Conservation (phyloP, 2,797 vertebrate genomes). For the Parambassis ranga region DNA sequence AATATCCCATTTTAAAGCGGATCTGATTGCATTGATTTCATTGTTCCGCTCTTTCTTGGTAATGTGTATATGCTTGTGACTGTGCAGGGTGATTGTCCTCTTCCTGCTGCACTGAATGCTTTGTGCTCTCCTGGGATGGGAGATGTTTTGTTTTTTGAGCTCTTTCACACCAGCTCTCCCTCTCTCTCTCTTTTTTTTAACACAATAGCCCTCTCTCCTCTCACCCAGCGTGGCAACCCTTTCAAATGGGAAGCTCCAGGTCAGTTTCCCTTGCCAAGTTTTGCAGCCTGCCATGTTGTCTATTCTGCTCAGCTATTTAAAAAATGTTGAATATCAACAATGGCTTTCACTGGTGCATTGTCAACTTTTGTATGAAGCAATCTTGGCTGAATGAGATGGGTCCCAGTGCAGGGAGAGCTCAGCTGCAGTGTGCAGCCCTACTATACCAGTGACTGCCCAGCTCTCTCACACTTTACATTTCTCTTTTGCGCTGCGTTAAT, state of each 20-base stretch:
- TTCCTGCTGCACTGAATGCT: conserved; percentile 58
- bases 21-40: conserved; percentile 58
- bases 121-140: conserved; percentile 63
- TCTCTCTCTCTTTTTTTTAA: conserved; percentile 19
- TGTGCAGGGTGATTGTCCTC: conserved; percentile 62
- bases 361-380: conserved; percentile 99
- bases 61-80: conserved; percentile 59
- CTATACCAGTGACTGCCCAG: conserved; percentile 66
- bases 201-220: conserved; percentile 67
- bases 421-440: conserved; percentile 82
- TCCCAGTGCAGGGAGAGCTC: conserved; percentile 91
- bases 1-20: conserved; percentile 55
- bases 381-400: conserved; percentile 98
- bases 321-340: conserved; percentile 99
- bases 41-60: conserved; percentile 52
- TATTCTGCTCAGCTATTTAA: conserved; percentile 98
- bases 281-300: conserved; percentile 96
- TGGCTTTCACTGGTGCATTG: conserved; percentile 96
- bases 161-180: conserved; percentile 67
- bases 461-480: conserved; percentile 61
- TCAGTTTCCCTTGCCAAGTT: conserved; percentile 94
- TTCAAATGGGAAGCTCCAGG: conserved; percentile 88
- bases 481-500: conserved; percentile 48
- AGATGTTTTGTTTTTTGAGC: conserved; percentile 73
- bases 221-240: conserved; percentile 68